Conservation (phyloP, 1,140 invertebrate genomes). For the Paraescarpia echinospica region DNA sequence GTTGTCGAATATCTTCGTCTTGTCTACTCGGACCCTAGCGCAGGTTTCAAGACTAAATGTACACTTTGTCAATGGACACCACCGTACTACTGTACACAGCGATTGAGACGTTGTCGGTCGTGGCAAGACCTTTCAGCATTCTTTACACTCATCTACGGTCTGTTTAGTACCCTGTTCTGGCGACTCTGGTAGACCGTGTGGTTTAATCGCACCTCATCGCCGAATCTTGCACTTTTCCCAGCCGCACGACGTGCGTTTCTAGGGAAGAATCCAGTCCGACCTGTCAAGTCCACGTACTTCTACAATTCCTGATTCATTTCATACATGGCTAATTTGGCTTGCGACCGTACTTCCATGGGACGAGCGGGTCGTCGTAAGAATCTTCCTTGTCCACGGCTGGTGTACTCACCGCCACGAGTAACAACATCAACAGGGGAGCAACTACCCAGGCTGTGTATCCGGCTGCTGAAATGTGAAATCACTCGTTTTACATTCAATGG, state of each 20-base stretch:
- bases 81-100: background rate
- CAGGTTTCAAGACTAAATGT: background rate
- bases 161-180: background rate
- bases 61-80: background rate
- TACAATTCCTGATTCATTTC: background rate
- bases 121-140: background rate
- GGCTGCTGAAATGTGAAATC: background rate
- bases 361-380: background rate
- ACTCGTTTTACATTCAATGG: background rate
- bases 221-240: background rate
- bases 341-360: background rate
- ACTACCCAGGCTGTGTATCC: background rate
- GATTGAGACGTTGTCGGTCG: background rate
- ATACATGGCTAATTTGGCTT: background rate
- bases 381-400: background rate
- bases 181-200: background rate
- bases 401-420: background rate
- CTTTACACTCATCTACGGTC: background rate
- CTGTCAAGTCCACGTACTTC: too few species aligned
- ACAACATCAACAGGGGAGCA: background rate
- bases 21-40: background rate
- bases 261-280: too few species aligned
- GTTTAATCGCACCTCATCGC: background rate
- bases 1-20: background rate
- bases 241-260: too few species aligned